Evolutionary conservation across 2,113 vertebrate species (phyloP).

Genomic region (Carlito syrichta): DNA sequence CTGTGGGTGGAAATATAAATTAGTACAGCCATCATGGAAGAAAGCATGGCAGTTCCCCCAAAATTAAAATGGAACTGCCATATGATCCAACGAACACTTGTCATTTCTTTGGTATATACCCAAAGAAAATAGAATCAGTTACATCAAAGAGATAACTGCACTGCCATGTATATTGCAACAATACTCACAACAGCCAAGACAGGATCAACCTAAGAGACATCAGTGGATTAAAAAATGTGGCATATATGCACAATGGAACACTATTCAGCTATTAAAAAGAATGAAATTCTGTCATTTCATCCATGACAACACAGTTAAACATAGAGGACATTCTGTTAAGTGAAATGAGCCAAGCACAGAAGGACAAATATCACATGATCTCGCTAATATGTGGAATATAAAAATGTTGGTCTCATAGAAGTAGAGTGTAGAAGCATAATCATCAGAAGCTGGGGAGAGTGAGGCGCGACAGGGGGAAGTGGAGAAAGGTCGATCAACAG

Average conservation of each 20-base stretch:
- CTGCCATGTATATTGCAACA: background rate
- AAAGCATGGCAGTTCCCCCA: background rate
- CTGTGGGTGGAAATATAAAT: background rate
- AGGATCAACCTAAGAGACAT: background rate
- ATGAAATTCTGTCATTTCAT: background rate
- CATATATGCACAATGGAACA: background rate
- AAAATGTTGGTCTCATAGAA: background rate
- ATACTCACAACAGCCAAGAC: background rate
- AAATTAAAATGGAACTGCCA: background rate
- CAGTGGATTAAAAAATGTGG: background rate
- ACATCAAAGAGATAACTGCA: background rate
- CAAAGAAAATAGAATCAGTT: background rate
- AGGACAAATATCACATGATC: background rate
- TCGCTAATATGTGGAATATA: background rate
- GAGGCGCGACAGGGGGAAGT: background rate
- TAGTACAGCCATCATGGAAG: background rate
- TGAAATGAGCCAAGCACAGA: background rate
- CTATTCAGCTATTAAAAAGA: background rate
- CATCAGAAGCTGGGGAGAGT: background rate
- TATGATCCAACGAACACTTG: background rate
- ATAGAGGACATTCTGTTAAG: background rate
- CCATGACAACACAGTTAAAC: background rate
- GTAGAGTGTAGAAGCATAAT: background rate
- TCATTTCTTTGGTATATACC: background rate
- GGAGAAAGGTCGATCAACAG: background rate